Evolutionary conservation across 2,797 vertebrate genomes (phyloP), one percentile per base, ranked within the genome.

Genomic region (Pangasius macronema): DNA sequence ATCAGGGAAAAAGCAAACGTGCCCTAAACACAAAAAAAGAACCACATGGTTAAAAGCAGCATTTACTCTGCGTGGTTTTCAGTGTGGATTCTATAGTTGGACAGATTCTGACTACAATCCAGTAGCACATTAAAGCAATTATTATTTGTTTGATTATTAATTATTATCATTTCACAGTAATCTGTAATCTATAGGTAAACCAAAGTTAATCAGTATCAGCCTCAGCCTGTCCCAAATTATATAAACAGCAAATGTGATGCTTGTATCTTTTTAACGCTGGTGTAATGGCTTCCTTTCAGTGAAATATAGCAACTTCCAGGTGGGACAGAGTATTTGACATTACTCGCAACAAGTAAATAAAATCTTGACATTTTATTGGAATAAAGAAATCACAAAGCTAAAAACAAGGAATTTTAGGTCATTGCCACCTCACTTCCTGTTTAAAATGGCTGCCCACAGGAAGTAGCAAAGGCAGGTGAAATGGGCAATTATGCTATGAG

Each of bases 1-100:
- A 98, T 96, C 90, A 99, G 92, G 81, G 98, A 98, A 94, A 98
- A 99, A 24, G 97, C 92, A 90, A 99, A 99, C 0, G 97, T 99
- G 57, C 96, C 96, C 98, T 99, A 91, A 11, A 77, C 27, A 77
- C 24, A 5, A 63, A 75, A 57, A 39, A 20, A 49, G 9, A 72
- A 46, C 30, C 33, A 75, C 6, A 42, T 18, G 33, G 53, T 72
- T 10, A 59, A 73, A 73, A 75, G 39, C 39, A 82, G 6, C 1
- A 63, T 81, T 39, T 81, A 61, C 20, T 39, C 22, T 81, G 10
- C 1, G 27, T 18, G 39, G 3, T 18, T 1, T 30, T 80, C 6
- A n/a, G 9, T 46, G 24, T 82, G 24, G 33, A 36, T 27, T 57
- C 2, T 24, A 14, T 59, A 80, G 39, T 3, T 82, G 36, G 10